Evolutionary conservation across 2,888 invertebrate genomes (phyloP), one percentile per base, ranked within the genome.

Genomic region (Drepanosiphum platanoidis): DNA sequence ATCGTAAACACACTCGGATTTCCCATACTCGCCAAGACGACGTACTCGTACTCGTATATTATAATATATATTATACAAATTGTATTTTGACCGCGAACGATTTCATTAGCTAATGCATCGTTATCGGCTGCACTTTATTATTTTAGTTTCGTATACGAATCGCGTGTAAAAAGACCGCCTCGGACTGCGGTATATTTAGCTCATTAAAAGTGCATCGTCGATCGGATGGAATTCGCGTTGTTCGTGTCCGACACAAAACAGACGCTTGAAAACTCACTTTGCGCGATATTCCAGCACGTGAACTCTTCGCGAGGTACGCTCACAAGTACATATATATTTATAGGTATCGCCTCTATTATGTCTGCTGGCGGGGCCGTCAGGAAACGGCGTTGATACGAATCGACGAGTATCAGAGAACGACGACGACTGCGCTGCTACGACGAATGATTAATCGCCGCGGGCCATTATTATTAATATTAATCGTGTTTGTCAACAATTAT

Each of bases 401-500:
- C 74, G 46, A 74, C 46, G n/a, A 46, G 30, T 74, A 75, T n/a
- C n/a, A 1, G n/a, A 1, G n/a, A 36, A 75, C 34, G 58, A 52
- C n/a, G 15, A n/a, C n/a, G n/a, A n/a, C n/a, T n/a, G n/a, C n/a
- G n/a, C n/a, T n/a, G n/a, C n/a, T n/a, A n/a, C n/a, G n/a, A 32
- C 36, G 13, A 27, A 77, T 58, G 61, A 77, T 77, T 58, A 36
- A 77, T 77, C 36, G 27, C 61, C 15, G 36, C 9, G 2, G 8
- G 36, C 52, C 27, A 77, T 74, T 52, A 74, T 27, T 36, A 77
- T 74, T 52, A 74, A 36, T 36, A 75, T 58, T 75, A 75, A 77
- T 77, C 34, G 11, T 61, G 61, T 77, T 61, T 39, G 77, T 77
- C 77, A 39, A 77, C 36, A 36, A 34, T 58, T 58, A 36, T 15